Conservation (phyloP, 2,797 vertebrate genomes). For the Esox masquinongy region DNA sequence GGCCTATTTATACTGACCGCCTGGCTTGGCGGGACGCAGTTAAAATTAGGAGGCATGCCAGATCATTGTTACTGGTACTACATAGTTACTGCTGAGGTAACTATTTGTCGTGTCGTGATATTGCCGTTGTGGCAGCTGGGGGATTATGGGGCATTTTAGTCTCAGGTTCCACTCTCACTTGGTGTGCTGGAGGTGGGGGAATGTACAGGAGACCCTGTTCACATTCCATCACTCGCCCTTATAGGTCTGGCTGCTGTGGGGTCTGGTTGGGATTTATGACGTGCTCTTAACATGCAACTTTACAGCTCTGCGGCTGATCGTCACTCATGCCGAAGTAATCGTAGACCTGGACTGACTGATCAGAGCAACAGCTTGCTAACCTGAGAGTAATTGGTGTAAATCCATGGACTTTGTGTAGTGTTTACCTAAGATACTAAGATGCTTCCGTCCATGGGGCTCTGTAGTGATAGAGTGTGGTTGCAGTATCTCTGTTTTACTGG, state of each 20-base stretch:
- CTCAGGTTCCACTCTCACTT: conserved; percentile 74
- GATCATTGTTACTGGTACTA: conserved; percentile 71
- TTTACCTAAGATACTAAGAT: conserved; percentile 42
- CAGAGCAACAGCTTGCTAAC: not conserved
- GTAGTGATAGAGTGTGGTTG: not conserved
- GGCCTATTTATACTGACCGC: conserved; percentile 49
- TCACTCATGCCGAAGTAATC: conserved; percentile 17
- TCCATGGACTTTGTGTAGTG: conserved; percentile 17
- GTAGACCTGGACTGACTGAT: not conserved
- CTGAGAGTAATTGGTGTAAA: conserved; percentile 42
- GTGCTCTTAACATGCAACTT: not conserved
- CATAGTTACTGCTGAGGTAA: conserved; percentile 53
- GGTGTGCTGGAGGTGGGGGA: conserved; percentile 45
- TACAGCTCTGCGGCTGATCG: conserved; percentile 36
- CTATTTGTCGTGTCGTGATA: conserved; percentile 64
- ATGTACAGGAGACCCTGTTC: conserved; percentile 58
- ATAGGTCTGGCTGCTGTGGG: conserved; percentile 47
- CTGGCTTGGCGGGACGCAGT: conserved; percentile 56
- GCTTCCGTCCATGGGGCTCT: conserved; percentile 13
- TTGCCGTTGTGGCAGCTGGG: conserved; percentile 64
- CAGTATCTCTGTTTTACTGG: conserved; percentile 21
- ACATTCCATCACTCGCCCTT: conserved; percentile 59
- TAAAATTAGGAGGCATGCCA: conserved; percentile 69
- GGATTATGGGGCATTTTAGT: conserved; percentile 63
- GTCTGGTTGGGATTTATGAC: conserved; percentile 38